Conservation (phyloP, 2,797 vertebrate genomes). For the Cheracebus regulus region DNA sequence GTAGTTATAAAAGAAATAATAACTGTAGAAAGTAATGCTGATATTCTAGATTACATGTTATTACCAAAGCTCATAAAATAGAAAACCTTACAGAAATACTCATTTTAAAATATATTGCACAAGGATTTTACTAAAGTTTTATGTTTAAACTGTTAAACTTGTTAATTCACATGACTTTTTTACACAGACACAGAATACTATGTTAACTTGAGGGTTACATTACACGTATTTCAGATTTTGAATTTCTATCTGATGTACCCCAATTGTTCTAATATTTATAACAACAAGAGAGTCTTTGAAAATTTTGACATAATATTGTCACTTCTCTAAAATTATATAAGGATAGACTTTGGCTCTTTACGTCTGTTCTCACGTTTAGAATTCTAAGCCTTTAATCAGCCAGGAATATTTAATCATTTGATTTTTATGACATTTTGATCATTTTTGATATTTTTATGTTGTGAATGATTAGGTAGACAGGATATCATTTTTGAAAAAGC, state of each 20-base stretch:
- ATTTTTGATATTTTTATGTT: neutral
- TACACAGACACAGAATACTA: neutral
- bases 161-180: constrained; percentile 30
- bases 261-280: neutral
- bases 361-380: neutral
- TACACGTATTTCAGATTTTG: neutral
- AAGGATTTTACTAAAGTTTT: constrained; percentile 67
- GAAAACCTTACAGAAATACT: constrained; percentile 32
- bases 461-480: neutral
- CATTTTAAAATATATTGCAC: constrained; percentile 61
- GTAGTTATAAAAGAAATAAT: constrained; percentile 70
- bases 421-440: neutral
- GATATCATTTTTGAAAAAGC: neutral
- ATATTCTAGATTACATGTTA: constrained; percentile 64
- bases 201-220: neutral
- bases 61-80: constrained; percentile 62
- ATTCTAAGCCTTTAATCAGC: neutral
- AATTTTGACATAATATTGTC: neutral
- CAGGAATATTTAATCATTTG: neutral
- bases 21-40: constrained; percentile 51
- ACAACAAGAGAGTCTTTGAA: neutral
- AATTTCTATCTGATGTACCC: neutral
- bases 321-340: neutral
- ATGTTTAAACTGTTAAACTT: constrained; percentile 39
- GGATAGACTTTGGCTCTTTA: neutral